phyloP scores from a whole-genome alignment of 2,113 vertebrate genomes.

The Reinhardtius hippoglossoides region DNA sequence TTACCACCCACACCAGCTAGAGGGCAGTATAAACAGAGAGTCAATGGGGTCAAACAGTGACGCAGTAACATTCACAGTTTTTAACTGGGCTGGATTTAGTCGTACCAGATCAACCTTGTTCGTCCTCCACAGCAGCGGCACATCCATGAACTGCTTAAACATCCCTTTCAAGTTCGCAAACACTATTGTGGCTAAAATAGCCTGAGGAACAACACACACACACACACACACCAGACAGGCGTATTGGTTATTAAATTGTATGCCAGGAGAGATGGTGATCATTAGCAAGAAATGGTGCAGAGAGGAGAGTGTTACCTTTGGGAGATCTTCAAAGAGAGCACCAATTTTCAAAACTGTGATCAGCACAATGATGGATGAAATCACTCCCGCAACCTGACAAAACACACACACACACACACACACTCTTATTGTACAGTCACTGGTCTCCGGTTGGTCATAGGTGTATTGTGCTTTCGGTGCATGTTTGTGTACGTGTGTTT shows the following conservation, averaged over 20 bases:
- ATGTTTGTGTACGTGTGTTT: constrained; percentile 17
- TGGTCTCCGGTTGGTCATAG: not conserved
- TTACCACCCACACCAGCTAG: constrained; percentile 91
- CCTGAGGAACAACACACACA: constrained; percentile 78
- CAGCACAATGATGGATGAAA: constrained; percentile 89
- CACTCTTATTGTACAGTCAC: not conserved
- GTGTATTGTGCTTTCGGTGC: not conserved
- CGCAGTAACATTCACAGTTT: not conserved
- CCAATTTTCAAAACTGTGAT: constrained; percentile 91
- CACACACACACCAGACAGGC: not conserved
- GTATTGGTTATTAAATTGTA: not conserved
- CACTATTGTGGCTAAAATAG: constrained; percentile 89
- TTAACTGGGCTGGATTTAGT: constrained; percentile 3
- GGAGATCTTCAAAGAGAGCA: constrained; percentile 89
- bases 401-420: constrained; percentile 24
- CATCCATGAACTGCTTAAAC: constrained; percentile 88
- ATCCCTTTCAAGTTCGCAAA: constrained; percentile 94
- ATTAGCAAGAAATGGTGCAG: not conserved
- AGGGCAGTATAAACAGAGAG: constrained; percentile 23
- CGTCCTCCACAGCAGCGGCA: constrained; percentile 86
- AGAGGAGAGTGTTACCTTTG: constrained; percentile 84
- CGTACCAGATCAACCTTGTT: constrained; percentile 89
- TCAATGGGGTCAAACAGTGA: not conserved
- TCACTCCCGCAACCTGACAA: constrained; percentile 85
- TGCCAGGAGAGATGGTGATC: not conserved